Evolutionary conservation across 53 echinoderm and acorn worm genomes (phyloP).

Genomic region (Astropecten irregularis): DNA sequence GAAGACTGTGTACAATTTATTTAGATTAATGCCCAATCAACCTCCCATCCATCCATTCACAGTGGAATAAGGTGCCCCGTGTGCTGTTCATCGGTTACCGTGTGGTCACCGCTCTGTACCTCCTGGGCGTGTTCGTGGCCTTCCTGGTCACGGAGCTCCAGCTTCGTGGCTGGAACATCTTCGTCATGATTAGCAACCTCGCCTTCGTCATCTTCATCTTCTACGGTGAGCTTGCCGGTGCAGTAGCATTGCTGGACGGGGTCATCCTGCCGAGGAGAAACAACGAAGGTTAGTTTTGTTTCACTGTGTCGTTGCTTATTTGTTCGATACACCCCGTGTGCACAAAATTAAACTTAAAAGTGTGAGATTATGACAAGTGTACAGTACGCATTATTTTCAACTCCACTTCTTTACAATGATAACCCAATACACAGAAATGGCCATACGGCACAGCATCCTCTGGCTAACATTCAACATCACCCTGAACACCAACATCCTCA

Average conservation of each 20-base stretch:
- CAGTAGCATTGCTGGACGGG: not conserved
- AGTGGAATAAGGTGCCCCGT: not conserved
- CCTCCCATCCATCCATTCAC: too few relatives aligned
- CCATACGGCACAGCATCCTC: constrained; percentile 48
- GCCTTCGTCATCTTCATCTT: constrained; percentile 1
- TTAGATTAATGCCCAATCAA: too few relatives aligned
- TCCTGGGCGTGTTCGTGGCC: not conserved
- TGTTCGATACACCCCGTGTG: not conserved
- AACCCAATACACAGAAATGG: not conserved
- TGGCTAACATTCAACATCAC: constrained; percentile 65
- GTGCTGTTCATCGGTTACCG: constrained; percentile 26
- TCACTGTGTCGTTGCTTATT: not conserved
- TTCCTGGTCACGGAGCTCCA: not conserved
- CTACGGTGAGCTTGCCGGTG: not conserved
- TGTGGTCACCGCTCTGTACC: constrained; percentile 20
- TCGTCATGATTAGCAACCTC: constrained; percentile 12
- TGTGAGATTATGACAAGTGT: not conserved
- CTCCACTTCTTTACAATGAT: not conserved
- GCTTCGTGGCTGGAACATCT: not conserved
- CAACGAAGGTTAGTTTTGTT: not conserved
- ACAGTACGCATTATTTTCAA: not conserved
- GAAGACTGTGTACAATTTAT: too few relatives aligned
- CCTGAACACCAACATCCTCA: constrained; percentile 40
- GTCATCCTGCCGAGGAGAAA: not conserved
- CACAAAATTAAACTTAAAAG: not conserved